These are phyloP conservation scores for Orestias chungarensis DNA, from an alignment of 2,797 vertebrate species.

Conservation along the genomic window DNA sequence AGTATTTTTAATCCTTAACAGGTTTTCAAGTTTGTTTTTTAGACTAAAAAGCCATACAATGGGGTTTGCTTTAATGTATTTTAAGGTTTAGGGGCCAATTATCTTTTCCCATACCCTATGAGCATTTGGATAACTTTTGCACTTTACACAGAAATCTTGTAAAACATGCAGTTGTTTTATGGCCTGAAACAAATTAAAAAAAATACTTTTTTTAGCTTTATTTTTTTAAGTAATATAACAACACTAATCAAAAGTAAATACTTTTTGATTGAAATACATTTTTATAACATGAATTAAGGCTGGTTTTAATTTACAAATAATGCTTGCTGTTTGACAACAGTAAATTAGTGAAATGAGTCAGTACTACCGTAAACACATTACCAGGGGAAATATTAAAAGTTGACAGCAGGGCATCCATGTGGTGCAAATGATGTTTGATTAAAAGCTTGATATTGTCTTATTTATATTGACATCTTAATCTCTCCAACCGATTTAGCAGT, in stretches of 20 bases:
- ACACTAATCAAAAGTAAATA: not conserved
- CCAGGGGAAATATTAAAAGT: conserved; percentile 48
- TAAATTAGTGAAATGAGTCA: conserved; percentile 44
- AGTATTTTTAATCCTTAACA: not conserved
- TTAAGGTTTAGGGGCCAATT: not conserved
- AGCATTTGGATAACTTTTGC: not conserved
- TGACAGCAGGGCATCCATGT: conserved; percentile 59
- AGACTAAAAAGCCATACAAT: not conserved
- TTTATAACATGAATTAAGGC: not conserved
- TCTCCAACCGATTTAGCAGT: conserved; percentile 60
- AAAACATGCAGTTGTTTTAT: not conserved
- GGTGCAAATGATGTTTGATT: conserved; percentile 60
- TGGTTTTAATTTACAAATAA: not conserved
- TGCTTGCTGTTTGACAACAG: conserved; percentile 36
- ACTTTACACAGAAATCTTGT: not conserved
- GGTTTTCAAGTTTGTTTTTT: not conserved
- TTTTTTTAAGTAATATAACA: not conserved
- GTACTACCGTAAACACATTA: conserved; percentile 48
- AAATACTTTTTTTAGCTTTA: not conserved
- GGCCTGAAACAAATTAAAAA: not conserved
- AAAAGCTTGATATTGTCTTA: conserved; percentile 56
- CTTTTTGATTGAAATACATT: not conserved
- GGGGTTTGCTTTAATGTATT: not conserved
- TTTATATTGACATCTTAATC: conserved; percentile 61
- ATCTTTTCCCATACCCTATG: not conserved